A percentile compares a stretch with the other conserved stretches of the same genome.
These are phyloP conservation scores for Sphaeramia orbicularis DNA, from an alignment of 2,797 vertebrate species.

Conservation along the genomic window DNA sequence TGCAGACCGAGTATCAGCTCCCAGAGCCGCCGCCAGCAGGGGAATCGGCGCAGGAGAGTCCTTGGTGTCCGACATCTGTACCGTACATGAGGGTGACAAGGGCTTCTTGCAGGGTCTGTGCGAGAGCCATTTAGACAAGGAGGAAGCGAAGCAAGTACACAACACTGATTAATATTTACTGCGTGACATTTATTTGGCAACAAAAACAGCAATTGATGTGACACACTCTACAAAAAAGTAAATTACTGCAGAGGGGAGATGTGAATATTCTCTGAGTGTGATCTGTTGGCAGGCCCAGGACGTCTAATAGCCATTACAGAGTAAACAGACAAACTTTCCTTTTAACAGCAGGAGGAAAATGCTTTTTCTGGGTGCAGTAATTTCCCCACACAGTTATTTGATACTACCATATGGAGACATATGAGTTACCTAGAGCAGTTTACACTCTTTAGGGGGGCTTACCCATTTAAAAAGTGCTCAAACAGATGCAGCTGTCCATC, in stretches of 20 bases:
- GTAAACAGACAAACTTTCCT: conserved; percentile 1
- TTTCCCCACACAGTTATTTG: neutral
- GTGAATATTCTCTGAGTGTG: neutral
- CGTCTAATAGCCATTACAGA: neutral
- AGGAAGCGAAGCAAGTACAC: neutral
- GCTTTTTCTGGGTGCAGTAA: neutral
- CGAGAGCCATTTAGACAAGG: neutral
- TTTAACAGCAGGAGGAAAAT: neutral
- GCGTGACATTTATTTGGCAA: neutral
- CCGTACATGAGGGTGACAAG: conserved; percentile 89
- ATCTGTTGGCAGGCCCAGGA: conserved; percentile 2
- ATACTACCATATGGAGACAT: neutral
- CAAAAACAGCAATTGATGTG: neutral
- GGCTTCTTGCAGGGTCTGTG: conserved; percentile 96
- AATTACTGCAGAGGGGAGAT: neutral
- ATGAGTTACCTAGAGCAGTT: neutral
- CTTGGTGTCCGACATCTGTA: conserved; percentile 91
- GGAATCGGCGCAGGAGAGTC: conserved; percentile 90
- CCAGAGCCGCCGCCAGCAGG: conserved; percentile 89
- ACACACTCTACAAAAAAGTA: neutral
- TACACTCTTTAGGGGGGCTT: conserved; percentile 69
- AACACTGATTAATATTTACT: neutral
- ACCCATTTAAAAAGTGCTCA: conserved; percentile 99
- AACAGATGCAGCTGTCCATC: conserved; percentile 97
- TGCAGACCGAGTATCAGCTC: conserved; percentile 85